Conservation (phyloP, 2,113 vertebrate genomes). For the Leptodactylus fuscus region DNA sequence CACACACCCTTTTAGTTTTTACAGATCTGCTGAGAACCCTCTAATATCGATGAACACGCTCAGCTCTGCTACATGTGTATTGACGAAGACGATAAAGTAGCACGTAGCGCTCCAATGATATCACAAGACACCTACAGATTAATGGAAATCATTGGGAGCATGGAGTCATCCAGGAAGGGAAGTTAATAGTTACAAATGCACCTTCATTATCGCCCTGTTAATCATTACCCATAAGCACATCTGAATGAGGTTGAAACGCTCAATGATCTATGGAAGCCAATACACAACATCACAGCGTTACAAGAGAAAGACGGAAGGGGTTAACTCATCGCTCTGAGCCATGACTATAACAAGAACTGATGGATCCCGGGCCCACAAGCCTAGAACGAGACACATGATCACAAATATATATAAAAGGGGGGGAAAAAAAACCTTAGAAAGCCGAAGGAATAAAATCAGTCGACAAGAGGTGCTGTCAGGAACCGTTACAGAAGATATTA, state of each 20-base stretch:
- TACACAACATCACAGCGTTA: not conserved
- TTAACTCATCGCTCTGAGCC: conserved; percentile 1
- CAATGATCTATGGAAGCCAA: conserved; percentile 1
- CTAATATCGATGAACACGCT: not conserved
- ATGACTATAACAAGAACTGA: not conserved
- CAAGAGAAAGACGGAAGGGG: not conserved
- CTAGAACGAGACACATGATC: not conserved
- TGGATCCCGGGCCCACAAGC: not conserved
- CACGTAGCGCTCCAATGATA: not conserved
- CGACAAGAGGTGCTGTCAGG: conserved; percentile 40
- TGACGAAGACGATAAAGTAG: not conserved
- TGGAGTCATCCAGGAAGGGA: conserved; percentile 20
- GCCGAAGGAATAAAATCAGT: conserved; percentile 18
- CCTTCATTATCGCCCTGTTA: conserved; percentile 48
- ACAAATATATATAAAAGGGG: conserved; percentile 1
- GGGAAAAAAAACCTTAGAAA: conserved; percentile 7
- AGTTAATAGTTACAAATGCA: conserved; percentile 38
- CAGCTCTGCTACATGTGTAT: not conserved
- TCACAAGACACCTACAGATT: conserved; percentile 4
- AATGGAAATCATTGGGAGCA: conserved; percentile 44
- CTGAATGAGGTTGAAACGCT: conserved; percentile 1
- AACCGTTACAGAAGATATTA: conserved; percentile 40
- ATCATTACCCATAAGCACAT: conserved; percentile 32
- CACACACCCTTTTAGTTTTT: not conserved
- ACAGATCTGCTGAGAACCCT: no score